Conservation (phyloP, 2,888 invertebrate species). For the Scaptomyza parva region DNA sequence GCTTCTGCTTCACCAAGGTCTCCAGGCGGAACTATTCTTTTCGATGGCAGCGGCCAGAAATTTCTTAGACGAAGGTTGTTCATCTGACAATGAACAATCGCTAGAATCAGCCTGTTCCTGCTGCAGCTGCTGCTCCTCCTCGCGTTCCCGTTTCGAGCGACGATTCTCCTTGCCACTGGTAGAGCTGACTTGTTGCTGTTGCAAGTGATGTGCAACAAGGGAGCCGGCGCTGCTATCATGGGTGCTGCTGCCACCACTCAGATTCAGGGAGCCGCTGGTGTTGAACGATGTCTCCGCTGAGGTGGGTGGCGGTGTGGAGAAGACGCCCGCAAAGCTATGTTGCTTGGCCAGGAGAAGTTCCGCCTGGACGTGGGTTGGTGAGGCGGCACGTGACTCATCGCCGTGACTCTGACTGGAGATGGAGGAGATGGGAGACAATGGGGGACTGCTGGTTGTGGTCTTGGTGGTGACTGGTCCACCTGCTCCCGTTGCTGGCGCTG, state of each 20-base stretch:
- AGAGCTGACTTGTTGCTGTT: slow-evolving; percentile 82
- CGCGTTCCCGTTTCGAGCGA: slow-evolving; percentile 49
- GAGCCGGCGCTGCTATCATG: slow-evolving; percentile 85
- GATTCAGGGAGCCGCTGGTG: slow-evolving; percentile 68
- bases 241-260: slow-evolving; percentile 65
- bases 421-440: slow-evolving; percentile 90
- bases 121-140: slow-evolving; percentile 36
- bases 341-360: slow-evolving; percentile 65
- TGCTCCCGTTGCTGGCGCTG: slow-evolving; percentile 15
- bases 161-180: slow-evolving; percentile 68
- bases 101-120: slow-evolving; percentile 71
- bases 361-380: slow-evolving; percentile 51
- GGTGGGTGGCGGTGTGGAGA: slow-evolving; percentile 87
- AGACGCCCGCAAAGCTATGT: slow-evolving; percentile 80
- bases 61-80: slow-evolving; percentile 76
- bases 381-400: slow-evolving; percentile 86
- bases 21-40: slow-evolving; percentile 86
- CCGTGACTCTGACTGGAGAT: slow-evolving; percentile 89
- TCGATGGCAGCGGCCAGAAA: slow-evolving; percentile 65
- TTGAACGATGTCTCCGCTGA: slow-evolving; percentile 86
- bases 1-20: slow-evolving; percentile 85
- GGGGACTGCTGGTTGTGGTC: slow-evolving; percentile 86
- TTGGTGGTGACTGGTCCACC: slow-evolving; percentile 4
- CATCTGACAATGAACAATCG: slow-evolving; percentile 74
- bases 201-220: slow-evolving; percentile 74